A percentile compares a stretch with the other conserved stretches of the same genome.
Conservation (phyloP, 2,888 invertebrate genomes). For the Rhyacophila evoluta region DNA sequence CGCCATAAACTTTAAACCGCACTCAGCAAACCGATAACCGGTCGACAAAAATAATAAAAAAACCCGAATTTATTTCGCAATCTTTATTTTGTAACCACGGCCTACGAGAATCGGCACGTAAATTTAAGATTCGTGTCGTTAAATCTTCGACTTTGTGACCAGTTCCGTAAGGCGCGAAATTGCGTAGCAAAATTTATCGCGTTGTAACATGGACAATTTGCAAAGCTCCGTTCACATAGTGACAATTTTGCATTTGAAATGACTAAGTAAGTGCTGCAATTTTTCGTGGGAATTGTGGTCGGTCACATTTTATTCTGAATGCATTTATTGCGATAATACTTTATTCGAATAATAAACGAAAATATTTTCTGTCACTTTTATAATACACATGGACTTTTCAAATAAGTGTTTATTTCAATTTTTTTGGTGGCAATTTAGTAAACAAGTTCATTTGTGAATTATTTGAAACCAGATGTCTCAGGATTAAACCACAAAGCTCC, state of each 20-base stretch:
- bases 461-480: no score
- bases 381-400: no score
- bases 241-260: not conserved
- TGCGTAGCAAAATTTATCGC: not conserved
- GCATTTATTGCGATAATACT: no score
- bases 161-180: not conserved
- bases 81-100: not conserved
- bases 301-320: no score
- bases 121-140: not conserved
- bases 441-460: no score
- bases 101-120: not conserved
- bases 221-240: not conserved
- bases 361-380: no score
- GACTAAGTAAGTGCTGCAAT: no score
- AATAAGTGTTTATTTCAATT: no score
- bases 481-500: no score
- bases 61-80: conserved; percentile 16
- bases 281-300: no score
- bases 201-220: not conserved
- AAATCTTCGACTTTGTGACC: conserved; percentile 22
- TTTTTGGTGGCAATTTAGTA: no score
- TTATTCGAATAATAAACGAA: no score
- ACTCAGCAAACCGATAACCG: conserved; percentile 17
- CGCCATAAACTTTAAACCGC: conserved; percentile 16
- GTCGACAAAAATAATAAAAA: conserved; percentile 20